Percentiles rank a stretch among this genome's conserved stretches.
Conservation (phyloP, 2,113 vertebrate genomes). For the Hydropotes inermis region DNA sequence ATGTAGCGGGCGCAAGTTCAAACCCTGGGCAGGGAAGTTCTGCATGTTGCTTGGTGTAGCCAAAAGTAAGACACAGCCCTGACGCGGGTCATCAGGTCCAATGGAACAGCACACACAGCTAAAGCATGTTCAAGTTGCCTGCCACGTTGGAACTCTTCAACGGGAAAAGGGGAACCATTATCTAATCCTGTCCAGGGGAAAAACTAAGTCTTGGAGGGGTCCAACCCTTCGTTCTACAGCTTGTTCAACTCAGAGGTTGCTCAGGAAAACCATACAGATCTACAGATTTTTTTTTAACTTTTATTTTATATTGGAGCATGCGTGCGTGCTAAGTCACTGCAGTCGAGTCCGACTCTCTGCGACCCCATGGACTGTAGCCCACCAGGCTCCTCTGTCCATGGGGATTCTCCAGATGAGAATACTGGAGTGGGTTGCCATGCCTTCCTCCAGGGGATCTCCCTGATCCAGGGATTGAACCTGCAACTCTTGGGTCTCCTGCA, state of each 20-base stretch:
- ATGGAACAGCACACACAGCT: fast-evolving
- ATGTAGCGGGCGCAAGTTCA: not conserved
- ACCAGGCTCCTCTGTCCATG: not conserved
- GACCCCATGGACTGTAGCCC: fast-evolving
- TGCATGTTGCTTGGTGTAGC: not conserved
- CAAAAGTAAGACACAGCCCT: fast-evolving
- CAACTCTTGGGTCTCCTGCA: not conserved
- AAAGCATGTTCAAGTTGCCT: too few relatives aligned
- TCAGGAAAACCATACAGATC: not conserved
- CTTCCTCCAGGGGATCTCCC: not conserved
- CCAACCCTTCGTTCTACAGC: not conserved
- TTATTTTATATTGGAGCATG: not conserved
- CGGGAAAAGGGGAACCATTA: fast-evolving
- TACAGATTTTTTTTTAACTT: not conserved
- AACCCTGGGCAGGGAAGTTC: not conserved
- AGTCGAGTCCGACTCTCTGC: fast-evolving
- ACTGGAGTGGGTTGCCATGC: not conserved
- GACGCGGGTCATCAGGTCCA: fast-evolving
- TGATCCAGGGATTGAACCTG: not conserved
- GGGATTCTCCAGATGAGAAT: not conserved
- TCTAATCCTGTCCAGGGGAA: not conserved
- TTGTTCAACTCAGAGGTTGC: fast-evolving
- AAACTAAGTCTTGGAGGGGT: not conserved
- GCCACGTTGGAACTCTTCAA: fast-evolving
- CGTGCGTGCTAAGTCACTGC: fast-evolving